Percentiles rank a stretch among this genome's conserved stretches.
Evolutionary conservation across 1,140 invertebrate species (phyloP).

Genomic region (Fragariocoptes setiger): DNA sequence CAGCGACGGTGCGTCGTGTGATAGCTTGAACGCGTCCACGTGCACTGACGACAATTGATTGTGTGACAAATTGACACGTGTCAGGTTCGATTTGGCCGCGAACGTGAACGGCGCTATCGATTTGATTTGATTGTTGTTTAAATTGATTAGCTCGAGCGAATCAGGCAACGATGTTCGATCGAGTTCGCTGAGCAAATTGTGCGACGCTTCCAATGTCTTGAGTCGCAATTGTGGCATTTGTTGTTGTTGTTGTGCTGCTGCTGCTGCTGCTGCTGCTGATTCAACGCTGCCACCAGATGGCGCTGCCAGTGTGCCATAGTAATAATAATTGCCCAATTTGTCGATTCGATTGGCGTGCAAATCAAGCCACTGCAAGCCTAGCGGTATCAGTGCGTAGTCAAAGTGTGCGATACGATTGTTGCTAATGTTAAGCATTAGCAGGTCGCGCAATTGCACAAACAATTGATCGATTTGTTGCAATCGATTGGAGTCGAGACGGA

Average conservation of each 20-base stretch:
- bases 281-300: constrained; percentile 29
- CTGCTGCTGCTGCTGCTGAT: constrained; percentile 32
- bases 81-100: constrained; percentile 43
- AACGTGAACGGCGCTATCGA: constrained; percentile 46
- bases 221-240: constrained; percentile 16
- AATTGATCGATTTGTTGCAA: constrained; percentile 48
- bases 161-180: constrained; percentile 36
- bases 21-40: constrained; percentile 36
- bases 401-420: constrained; percentile 63
- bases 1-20: constrained; percentile 25
- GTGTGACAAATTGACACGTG: constrained; percentile 45
- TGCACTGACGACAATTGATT: constrained; percentile 51
- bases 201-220: constrained; percentile 44
- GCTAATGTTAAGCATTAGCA: constrained; percentile 63
- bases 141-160: constrained; percentile 37
- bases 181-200: constrained; percentile 40
- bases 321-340: constrained; percentile 55
- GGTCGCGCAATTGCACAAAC: constrained; percentile 41
- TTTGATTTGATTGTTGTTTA: constrained; percentile 47
- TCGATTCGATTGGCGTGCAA: constrained; percentile 55
- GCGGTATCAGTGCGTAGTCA: constrained; percentile 52
- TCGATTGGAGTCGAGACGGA: constrained; percentile 50
- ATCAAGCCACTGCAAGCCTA: constrained; percentile 51
- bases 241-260: not conserved
- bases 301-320: no score